Base-by-base conservation (phyloP, 1,140 invertebrate species). In the Heterodera carotae region DNA sequence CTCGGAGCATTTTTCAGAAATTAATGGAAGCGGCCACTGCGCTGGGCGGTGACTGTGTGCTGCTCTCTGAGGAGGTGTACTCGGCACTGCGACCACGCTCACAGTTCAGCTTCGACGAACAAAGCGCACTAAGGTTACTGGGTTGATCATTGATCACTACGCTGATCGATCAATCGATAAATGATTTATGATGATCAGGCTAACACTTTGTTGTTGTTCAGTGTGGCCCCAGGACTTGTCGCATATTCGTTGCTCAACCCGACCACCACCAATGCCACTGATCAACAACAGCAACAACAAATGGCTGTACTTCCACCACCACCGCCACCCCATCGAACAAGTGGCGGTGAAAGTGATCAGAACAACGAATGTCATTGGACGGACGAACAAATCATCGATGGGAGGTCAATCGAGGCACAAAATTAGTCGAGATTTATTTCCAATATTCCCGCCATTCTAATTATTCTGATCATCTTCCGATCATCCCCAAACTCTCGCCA, bases 11-110 rank as follows among this genome's bases (percentile, higher is more conserved):
- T n/a, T n/a, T 39, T 33, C 31, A 71, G 33, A 75, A 83, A 48
- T 39, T 88, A 56, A 80, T 83, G 77, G 73, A 84, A 36, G 79
- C 83, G 36, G 83, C 85, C 39, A 36, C 27, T 68, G 56, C 60
- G 27, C 71, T 80, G 53, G 75, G 75, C 43, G 56, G 60, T 7
- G 39, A 69, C 48, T 71, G 74, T 22, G 76, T 87, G 22, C 27
- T 86, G 12, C 81, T 86, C 1, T 85, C 85, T n/a, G 85, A 86
- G 73, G 85, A 86, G 62, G 78, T 86, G 15, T 86, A 83, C 43
- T 76, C 88, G 27, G 84, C 86, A 15, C 77, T 86, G 53, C 60
- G 85, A 12, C 85, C 85, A 34, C 79, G 86, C 31, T n/a, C 75
- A 22, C 75, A 82, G 22, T 85, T 86, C 34, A 74, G 75, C 39